Evolutionary conservation across 2,113 vertebrate genomes (phyloP).

Genomic region (Prionailurus viverrinus): DNA sequence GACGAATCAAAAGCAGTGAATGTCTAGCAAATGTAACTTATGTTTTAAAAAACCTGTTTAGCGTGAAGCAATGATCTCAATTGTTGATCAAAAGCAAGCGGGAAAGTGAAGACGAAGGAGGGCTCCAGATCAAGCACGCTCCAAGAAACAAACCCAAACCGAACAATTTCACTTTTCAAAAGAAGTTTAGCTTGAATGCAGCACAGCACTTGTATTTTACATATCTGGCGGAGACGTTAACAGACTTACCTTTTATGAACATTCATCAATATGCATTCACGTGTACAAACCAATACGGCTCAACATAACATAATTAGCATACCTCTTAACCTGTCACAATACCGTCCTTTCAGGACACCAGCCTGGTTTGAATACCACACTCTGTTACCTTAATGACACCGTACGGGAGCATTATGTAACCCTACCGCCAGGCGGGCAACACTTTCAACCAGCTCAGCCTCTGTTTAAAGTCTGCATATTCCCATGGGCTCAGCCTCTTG

Average conservation of each 20-base stretch:
- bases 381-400: conserved; percentile 35
- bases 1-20: neutral
- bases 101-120: conserved; percentile 25
- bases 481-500: conserved; percentile 80
- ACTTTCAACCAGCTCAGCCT: conserved; percentile 71
- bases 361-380: neutral
- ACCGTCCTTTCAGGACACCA: conserved; percentile 11
- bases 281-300: neutral
- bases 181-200: neutral
- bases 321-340: conserved; percentile 18
- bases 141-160: conserved; percentile 9
- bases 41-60: conserved; percentile 35
- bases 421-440: conserved; percentile 59
- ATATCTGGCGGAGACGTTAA: conserved; percentile 1
- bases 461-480: conserved; percentile 66
- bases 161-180: conserved; percentile 45
- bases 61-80: conserved; percentile 26
- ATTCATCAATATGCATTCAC: conserved; percentile 17
- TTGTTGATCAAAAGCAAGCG: conserved; percentile 49
- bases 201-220: conserved; percentile 25
- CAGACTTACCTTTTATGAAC: conserved; percentile 69
- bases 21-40: neutral
- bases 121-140: neutral
- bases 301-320: neutral
- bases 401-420: neutral